A percentile compares a stretch with the other conserved stretches of the same genome.
These are phyloP conservation scores for Champsocephalus esox DNA, from an alignment of 2,797 vertebrate species.

Conservation along the genomic window DNA sequence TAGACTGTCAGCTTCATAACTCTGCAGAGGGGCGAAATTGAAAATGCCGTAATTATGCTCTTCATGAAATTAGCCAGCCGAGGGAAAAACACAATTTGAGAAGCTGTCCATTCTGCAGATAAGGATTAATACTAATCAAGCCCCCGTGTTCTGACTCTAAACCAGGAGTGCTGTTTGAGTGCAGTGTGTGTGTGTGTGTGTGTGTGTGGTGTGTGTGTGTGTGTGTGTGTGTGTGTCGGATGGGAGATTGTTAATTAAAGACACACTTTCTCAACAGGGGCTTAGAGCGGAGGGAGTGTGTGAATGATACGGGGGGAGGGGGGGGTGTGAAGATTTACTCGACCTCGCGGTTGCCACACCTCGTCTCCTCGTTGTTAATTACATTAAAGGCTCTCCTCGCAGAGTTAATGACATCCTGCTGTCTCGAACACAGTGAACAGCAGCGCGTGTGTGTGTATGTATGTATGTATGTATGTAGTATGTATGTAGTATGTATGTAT, in stretches of 20 bases:
- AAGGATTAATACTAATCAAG: constrained; percentile 79
- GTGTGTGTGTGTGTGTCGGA: constrained; percentile 12
- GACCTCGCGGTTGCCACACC: constrained; percentile 43
- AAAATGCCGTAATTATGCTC: constrained; percentile 83
- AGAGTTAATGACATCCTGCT: constrained; percentile 73
- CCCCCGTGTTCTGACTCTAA: constrained; percentile 60
- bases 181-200: constrained; percentile 7
- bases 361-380: constrained; percentile 72
- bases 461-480: constrained; percentile 7
- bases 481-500: not conserved
- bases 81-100: constrained; percentile 68
- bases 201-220: no score
- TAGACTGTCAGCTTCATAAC: constrained; percentile 65
- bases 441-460: constrained; percentile 10
- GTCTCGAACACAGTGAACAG: constrained; percentile 56
- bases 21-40: constrained; percentile 72
- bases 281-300: constrained; percentile 18
- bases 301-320: constrained; percentile 9
- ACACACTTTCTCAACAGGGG: constrained; percentile 59
- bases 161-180: constrained; percentile 47
- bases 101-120: constrained; percentile 77
- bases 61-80: constrained; percentile 80
- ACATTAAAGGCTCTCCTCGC: constrained; percentile 71
- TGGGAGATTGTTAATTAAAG: constrained; percentile 78
- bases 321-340: constrained; percentile 56